phyloP scores from a whole-genome alignment of 2,113 vertebrate species.

The Saiga tatarica region DNA sequence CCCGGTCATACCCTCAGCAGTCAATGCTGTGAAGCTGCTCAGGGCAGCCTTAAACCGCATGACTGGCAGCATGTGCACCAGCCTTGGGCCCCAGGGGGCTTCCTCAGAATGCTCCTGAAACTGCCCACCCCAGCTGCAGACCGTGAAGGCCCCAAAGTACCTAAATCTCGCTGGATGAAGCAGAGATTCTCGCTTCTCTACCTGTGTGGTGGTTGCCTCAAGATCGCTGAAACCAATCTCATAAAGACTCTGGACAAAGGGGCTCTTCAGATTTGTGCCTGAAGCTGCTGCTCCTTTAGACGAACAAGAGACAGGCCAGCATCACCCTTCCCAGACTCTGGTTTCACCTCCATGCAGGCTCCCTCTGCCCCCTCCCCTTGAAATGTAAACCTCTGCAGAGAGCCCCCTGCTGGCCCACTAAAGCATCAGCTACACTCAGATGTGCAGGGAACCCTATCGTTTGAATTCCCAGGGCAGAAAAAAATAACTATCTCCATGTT shows the following conservation, averaged over 20 bases:
- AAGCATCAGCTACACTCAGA: neutral
- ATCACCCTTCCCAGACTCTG: neutral
- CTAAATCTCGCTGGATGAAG: neutral
- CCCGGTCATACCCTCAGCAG: neutral
- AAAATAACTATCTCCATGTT: neutral
- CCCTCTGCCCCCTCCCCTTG: neutral
- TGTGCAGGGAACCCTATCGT: neutral
- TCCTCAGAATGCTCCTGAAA: accelerated
- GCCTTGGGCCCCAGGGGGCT: neutral
- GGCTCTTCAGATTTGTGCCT: neutral
- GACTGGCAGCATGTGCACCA: neutral
- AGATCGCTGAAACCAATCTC: neutral
- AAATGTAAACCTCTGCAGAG: neutral
- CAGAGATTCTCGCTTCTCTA: neutral
- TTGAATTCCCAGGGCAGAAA: neutral
- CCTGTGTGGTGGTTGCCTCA: neutral
- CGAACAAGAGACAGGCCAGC: neutral
- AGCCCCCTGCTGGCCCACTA: constrained; percentile 35
- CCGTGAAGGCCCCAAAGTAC: neutral
- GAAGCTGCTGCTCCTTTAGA: neutral
- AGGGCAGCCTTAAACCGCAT: neutral
- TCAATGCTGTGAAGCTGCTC: neutral
- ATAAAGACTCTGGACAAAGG: neutral
- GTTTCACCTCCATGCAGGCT: neutral
- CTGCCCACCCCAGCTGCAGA: neutral